Percentiles rank a stretch among this genome's conserved stretches.
Evolutionary conservation across 2,888 invertebrate species (phyloP).

Genomic region (Chrysodeixis includens): DNA sequence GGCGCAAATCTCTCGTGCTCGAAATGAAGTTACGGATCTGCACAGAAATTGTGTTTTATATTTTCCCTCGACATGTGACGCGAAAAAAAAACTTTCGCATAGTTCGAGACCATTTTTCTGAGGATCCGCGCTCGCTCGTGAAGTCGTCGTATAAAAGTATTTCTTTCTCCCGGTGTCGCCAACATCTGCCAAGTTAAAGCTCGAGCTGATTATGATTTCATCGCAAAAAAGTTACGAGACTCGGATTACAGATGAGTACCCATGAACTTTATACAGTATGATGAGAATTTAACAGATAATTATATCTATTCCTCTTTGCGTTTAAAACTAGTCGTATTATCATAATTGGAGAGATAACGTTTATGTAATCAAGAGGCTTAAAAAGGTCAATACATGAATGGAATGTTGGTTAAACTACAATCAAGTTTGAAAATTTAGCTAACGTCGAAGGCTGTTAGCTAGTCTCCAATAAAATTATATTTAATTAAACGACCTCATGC

Average conservation of each 20-base stretch:
- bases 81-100: constrained; percentile 76
- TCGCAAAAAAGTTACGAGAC: constrained; percentile 30
- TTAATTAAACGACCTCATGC: constrained; percentile 70
- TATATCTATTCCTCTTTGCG: neutral
- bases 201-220: constrained; percentile 41
- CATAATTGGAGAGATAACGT: constrained; percentile 11
- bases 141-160: constrained; percentile 47
- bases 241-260: constrained; percentile 27
- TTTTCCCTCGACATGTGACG: constrained; percentile 76
- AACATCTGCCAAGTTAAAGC: constrained; percentile 45
- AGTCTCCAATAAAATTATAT: constrained; percentile 55
- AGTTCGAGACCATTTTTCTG: constrained; percentile 70
- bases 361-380: constrained; percentile 27
- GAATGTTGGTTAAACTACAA: constrained; percentile 39
- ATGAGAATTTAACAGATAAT: constrained; percentile 19
- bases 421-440: constrained; percentile 36
- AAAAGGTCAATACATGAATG: constrained; percentile 33
- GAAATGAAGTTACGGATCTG: constrained; percentile 84
- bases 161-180: constrained; percentile 59
- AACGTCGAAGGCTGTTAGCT: constrained; percentile 16
- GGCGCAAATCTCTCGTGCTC: constrained; percentile 80
- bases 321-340: neutral
- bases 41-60: constrained; percentile 83
- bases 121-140: constrained; percentile 59
- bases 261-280: constrained; percentile 17